Evolutionary conservation across 2,113 vertebrate genomes (phyloP).

Genomic region (Garra rufa): DNA sequence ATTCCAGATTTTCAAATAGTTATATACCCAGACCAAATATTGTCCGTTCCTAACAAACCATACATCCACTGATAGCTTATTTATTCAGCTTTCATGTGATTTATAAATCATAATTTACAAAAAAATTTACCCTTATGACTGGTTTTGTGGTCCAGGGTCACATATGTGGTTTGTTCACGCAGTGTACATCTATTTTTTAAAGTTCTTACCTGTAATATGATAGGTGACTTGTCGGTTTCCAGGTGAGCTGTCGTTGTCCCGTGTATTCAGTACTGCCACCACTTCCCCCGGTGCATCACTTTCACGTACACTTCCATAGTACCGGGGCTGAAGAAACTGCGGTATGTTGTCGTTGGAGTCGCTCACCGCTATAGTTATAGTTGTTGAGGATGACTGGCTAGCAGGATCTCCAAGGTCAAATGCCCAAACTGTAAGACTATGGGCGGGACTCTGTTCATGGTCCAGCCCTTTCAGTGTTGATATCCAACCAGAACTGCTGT

Average conservation of each 20-base stretch:
- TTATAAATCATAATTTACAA: too few relatives aligned
- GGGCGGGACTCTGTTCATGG: constrained; percentile 87
- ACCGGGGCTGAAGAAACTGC: constrained; percentile 84
- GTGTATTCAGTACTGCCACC: constrained; percentile 91
- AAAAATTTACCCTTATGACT: too few relatives aligned
- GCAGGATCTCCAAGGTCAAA: constrained; percentile 89
- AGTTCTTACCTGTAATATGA: constrained; percentile 91
- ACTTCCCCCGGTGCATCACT: constrained; percentile 93
- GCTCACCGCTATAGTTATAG: constrained; percentile 87
- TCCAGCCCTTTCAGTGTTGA: constrained; percentile 89
- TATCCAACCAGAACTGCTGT: constrained; percentile 95
- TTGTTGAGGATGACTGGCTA: constrained; percentile 85
- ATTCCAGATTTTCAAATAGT: too few relatives aligned
- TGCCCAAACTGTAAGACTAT: constrained; percentile 89
- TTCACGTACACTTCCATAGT: constrained; percentile 88
- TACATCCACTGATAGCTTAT: too few relatives aligned
- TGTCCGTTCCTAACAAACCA: too few relatives aligned
- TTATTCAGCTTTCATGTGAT: too few relatives aligned
- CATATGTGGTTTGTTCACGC: neutral
- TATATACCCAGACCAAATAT: too few relatives aligned
- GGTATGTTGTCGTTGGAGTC: constrained; percentile 95
- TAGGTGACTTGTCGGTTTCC: constrained; percentile 95
- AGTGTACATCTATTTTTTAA: neutral
- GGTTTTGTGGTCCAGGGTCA: too few relatives aligned
- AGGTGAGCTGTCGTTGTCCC: constrained; percentile 89